phyloP scores from a whole-genome alignment of 2,797 vertebrate species.

The Hylomyscus alleni region DNA sequence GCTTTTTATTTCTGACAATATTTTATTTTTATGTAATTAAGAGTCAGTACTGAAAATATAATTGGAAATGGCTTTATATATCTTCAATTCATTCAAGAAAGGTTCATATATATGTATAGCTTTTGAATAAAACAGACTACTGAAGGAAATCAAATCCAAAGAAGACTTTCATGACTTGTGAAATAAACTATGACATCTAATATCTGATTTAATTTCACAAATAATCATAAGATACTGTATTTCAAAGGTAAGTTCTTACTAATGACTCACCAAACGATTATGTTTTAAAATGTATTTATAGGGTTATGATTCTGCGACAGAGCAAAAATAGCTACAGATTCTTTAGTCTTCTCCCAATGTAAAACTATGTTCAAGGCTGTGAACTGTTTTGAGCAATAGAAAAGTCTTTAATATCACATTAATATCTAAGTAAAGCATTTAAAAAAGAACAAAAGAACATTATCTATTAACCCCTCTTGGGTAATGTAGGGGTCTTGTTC shows the following conservation, averaged over 20 bases:
- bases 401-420: conserved; percentile 15
- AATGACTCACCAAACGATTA: conserved; percentile 57
- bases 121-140: conserved; percentile 32
- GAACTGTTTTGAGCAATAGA: neutral
- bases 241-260: conserved; percentile 13
- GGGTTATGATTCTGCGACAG: neutral
- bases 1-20: conserved; percentile 68
- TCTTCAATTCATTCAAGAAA: conserved; percentile 58
- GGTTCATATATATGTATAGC: neutral
- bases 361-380: neutral
- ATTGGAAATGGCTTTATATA: conserved; percentile 48
- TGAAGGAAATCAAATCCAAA: conserved; percentile 49
- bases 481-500: too few relatives aligned
- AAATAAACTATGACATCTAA: conserved; percentile 61
- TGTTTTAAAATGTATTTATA: conserved; percentile 42
- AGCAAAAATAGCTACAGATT: conserved; percentile 38
- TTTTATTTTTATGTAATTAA: conserved; percentile 65
- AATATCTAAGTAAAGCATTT: neutral
- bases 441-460: neutral
- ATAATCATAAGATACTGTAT: conserved; percentile 30
- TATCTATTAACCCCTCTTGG: neutral
- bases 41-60: conserved; percentile 41
- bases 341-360: neutral
- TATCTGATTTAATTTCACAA: conserved; percentile 61
- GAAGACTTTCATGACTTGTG: neutral